phyloP scores from a whole-genome alignment of 2,797 vertebrate genomes.

The Acanthis flammea region DNA sequence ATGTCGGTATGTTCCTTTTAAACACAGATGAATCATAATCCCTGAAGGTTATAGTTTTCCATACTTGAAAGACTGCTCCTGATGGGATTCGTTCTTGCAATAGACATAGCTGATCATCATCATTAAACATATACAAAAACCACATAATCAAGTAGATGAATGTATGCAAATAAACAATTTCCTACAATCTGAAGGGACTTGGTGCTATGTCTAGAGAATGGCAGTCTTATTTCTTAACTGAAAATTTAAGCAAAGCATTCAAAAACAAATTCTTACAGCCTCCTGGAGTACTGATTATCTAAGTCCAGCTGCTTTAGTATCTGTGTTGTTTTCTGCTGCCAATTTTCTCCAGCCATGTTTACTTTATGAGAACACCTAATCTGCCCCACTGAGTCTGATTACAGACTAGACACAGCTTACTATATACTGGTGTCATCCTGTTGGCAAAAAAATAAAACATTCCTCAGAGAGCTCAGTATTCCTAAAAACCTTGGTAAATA shows the following conservation, averaged over 20 bases:
- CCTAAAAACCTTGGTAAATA: neutral
- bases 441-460: neutral
- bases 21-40: neutral
- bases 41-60: neutral
- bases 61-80: neutral
- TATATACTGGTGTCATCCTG: neutral
- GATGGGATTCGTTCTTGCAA: neutral
- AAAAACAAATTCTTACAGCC: neutral
- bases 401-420: neutral
- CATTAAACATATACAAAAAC: neutral
- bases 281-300: neutral
- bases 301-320: neutral
- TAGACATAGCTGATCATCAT: neutral
- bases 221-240: neutral
- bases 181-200: neutral
- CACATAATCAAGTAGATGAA: neutral
- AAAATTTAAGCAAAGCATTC: neutral
- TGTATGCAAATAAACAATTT: neutral
- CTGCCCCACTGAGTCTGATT: conserved; percentile 11
- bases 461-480: neutral
- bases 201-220: neutral
- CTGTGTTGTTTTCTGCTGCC: neutral
- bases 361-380: neutral
- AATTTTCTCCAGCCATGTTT: neutral
- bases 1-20: neutral